A percentile compares a stretch with the other conserved stretches of the same genome.
phyloP scores from a whole-genome alignment of 2,797 vertebrate species.

The Petrocephalus schoutedeni region DNA sequence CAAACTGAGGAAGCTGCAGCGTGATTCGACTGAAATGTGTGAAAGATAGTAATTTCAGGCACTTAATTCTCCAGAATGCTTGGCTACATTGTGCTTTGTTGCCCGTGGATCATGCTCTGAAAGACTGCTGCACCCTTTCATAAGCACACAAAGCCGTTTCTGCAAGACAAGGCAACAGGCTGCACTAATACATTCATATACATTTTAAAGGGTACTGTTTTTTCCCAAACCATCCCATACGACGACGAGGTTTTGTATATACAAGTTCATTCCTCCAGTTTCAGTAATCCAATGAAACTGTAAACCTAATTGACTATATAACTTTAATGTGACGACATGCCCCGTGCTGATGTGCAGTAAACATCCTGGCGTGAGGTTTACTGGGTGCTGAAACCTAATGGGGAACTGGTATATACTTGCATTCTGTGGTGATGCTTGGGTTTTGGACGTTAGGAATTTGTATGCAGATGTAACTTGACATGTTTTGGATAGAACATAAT shows the following conservation, averaged over 20 bases:
- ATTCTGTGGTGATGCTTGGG: background rate
- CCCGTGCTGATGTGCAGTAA: background rate
- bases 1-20: background rate
- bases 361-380: background rate
- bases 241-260: constrained; percentile 53
- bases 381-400: background rate
- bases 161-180: constrained; percentile 49
- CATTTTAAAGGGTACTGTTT: constrained; percentile 64
- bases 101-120: constrained; percentile 49
- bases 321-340: background rate
- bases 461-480: background rate
- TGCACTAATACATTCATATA: constrained; percentile 54
- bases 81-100: constrained; percentile 68
- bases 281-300: background rate
- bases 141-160: constrained; percentile 41
- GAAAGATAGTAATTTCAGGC: constrained; percentile 63
- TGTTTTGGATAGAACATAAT: background rate
- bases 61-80: constrained; percentile 68
- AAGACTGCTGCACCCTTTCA: constrained; percentile 38
- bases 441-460: background rate
- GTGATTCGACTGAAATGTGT: constrained; percentile 13
- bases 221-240: constrained; percentile 50
- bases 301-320: background rate
- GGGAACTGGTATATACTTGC: background rate
- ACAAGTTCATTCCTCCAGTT: constrained; percentile 33